Conservation (phyloP, 2,797 vertebrate genomes). For the Sebastes steindachneri region DNA sequence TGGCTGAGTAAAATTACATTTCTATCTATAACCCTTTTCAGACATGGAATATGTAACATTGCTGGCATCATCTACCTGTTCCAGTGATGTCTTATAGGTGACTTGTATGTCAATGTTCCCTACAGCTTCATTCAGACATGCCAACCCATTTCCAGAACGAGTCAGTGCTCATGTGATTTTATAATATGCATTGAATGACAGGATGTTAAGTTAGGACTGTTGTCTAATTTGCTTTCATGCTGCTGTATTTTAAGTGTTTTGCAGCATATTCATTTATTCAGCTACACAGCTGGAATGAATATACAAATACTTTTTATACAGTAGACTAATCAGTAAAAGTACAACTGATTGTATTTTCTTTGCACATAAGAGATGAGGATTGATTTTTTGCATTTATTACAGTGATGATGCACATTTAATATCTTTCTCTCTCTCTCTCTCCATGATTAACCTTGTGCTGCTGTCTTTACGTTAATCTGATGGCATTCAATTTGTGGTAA, state of each 20-base stretch:
- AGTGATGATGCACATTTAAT: neutral
- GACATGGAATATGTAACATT: neutral
- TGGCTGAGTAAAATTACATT: neutral
- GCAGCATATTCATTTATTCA: neutral
- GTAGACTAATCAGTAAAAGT: neutral
- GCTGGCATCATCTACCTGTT: neutral
- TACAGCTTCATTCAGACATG: neutral
- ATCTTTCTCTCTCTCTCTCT: too few species aligned
- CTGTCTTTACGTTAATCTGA: neutral
- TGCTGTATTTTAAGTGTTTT: neutral
- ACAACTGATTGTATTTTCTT: neutral
- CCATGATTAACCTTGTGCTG: neutral
- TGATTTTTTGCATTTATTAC: neutral
- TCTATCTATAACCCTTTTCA: neutral
- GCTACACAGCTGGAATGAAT: neutral
- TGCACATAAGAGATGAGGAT: neutral
- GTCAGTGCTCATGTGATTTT: neutral
- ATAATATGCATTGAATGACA: neutral
- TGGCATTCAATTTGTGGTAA: neutral
- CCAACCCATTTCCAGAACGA: neutral
- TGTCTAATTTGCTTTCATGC: neutral
- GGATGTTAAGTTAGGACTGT: neutral
- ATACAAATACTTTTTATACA: neutral
- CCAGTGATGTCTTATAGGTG: neutral
- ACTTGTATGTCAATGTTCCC: neutral